Evolutionary conservation across 1,140 invertebrate species (phyloP), one percentile per base, ranked within the genome.

Genomic region (Eriosoma lanigerum): DNA sequence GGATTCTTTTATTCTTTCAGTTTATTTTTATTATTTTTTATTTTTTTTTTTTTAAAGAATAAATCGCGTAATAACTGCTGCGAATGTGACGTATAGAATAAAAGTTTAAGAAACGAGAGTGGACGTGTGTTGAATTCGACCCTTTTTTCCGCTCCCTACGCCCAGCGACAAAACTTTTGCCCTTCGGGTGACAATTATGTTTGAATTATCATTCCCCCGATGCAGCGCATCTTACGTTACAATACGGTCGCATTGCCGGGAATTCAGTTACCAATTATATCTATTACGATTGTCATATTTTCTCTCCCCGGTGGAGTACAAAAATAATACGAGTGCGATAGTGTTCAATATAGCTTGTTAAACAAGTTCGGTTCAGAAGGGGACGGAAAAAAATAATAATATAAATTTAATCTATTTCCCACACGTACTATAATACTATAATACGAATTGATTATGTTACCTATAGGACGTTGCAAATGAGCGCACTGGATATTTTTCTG

Each of bases 191-290:
- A 78, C 75, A 78, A 78, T 78, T 78, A 78, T 12, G 75, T 58
- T 62, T 78, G 75, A 78, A 78, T 78, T 78, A 78, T 78, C 75
- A 78, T 78, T 78, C 75, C 75, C 75, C 56, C 32, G 75, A 38
- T 38, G 56, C 75, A 21, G 12, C 66, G 75, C 75, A 29, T 78
- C 75, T 78, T 78, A 78, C 56, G 75, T 54, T 78, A 46, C 38
- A 26, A 52, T 48, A 62, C 56, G 56, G 32, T 50, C 6, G 15
- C 21, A 24, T 26, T 21, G 10, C 50, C 50, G 26, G 38, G 75
- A 78, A 78, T 78, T 78, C 75, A 78, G 75, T 78, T 78, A 78
- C 75, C 75, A 78, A 78, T 78, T 78, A 78, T 78, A 78, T 78
- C 75, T 62, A 78, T 78, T 78, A 62, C 75, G 56, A 46, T 78